Percentiles rank a stretch among this genome's conserved stretches.
phyloP scores from a whole-genome alignment of 1,140 invertebrate species.

The Nasonia longicornis region DNA sequence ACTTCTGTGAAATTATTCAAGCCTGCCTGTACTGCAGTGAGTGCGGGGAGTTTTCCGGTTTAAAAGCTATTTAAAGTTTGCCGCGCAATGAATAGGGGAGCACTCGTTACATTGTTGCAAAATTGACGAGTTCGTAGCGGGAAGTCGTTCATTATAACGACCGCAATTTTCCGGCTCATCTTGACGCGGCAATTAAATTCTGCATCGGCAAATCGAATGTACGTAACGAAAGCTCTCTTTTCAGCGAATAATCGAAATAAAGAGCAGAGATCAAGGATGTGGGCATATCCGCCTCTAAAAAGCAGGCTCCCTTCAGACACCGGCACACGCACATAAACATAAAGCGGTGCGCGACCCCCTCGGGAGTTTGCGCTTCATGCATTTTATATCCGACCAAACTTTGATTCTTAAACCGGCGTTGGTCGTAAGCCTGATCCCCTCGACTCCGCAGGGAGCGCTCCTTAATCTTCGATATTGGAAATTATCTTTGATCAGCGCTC shows the following conservation, averaged over 20 bases:
- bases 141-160: neutral
- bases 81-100: neutral
- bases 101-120: neutral
- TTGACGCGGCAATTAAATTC: no score
- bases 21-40: no score
- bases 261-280: no score
- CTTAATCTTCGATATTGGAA: constrained; percentile 62
- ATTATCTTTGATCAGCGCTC: constrained; percentile 61
- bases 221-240: no score
- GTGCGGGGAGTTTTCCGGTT: neutral
- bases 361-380: constrained; percentile 60
- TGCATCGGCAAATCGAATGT: no score
- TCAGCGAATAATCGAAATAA: no score
- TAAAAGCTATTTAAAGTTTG: neutral
- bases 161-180: no score
- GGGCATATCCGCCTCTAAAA: no score
- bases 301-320: no score
- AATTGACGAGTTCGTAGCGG: neutral
- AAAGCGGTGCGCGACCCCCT: neutral
- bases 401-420: constrained; percentile 57
- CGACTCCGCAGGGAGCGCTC: constrained; percentile 50
- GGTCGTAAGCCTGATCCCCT: neutral
- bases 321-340: neutral
- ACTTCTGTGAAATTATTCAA: neutral
- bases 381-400: constrained; percentile 63